Percentiles rank a stretch among this genome's conserved stretches.
Conservation (phyloP, 2,113 vertebrate species). For the Pan paniscus region DNA sequence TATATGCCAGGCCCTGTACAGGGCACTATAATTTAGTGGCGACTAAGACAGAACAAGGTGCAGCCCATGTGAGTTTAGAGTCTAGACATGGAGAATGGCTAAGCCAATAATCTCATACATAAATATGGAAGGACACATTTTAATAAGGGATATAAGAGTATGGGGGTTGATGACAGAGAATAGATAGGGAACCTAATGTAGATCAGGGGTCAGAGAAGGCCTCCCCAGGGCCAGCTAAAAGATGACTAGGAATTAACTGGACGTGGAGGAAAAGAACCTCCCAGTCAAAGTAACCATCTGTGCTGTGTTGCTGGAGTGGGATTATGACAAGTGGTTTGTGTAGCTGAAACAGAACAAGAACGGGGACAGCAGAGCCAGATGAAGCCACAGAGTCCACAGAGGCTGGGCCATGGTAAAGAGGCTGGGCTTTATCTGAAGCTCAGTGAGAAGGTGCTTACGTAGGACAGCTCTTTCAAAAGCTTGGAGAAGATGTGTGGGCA, state of each 20-base stretch:
- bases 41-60: neutral
- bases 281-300: neutral
- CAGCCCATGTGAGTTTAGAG: neutral
- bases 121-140: neutral
- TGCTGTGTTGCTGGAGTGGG: neutral
- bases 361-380: neutral
- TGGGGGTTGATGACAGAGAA: neutral
- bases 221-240: neutral
- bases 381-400: neutral
- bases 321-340: neutral
- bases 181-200: neutral
- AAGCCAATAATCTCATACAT: neutral
- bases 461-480: neutral
- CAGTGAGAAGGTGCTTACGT: neutral
- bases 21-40: neutral
- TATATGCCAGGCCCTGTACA: neutral
- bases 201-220: neutral
- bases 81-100: neutral
- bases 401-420: neutral
- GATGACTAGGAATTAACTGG: neutral
- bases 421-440: neutral
- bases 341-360: neutral
- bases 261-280: neutral
- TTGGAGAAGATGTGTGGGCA: neutral
- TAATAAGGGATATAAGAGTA: neutral